Conservation (phyloP, 2,113 vertebrate genomes). For the Morone chrysops region DNA sequence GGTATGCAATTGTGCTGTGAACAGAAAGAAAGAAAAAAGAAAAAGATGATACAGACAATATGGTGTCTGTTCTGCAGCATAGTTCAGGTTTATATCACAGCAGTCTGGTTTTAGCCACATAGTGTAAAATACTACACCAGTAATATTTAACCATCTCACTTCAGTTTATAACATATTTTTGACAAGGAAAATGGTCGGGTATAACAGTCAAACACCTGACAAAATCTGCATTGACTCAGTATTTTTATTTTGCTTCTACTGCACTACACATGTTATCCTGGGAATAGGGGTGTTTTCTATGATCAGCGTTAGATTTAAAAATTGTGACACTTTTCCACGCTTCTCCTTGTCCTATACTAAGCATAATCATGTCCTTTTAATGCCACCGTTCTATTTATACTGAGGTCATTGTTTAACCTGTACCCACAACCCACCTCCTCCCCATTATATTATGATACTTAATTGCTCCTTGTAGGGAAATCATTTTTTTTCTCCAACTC, state of each 20-base stretch:
- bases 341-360: not conserved
- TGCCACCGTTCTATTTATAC: not conserved
- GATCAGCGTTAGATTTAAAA: not conserved
- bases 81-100: not conserved
- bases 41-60: not conserved
- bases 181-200: no score
- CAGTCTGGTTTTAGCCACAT: not conserved
- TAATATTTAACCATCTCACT: not conserved
- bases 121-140: not conserved
- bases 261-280: not conserved
- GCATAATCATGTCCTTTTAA: slow-evolving; percentile 7
- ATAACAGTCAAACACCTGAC: not conserved
- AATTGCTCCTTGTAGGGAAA: slow-evolving; percentile 6
- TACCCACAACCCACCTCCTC: not conserved
- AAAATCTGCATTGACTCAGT: not conserved
- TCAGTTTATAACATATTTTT: not conserved
- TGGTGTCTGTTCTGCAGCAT: not conserved
- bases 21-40: not conserved
- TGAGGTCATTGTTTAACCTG: slow-evolving; percentile 10
- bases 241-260: not conserved
- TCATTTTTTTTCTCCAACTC: not conserved
- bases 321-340: not conserved
- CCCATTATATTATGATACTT: slow-evolving; percentile 11
- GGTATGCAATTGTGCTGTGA: no score
- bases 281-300: not conserved